These are phyloP conservation scores for Bombus waltoni DNA, from an alignment of 1,140 invertebrate genomes.

Conservation along the genomic window DNA sequence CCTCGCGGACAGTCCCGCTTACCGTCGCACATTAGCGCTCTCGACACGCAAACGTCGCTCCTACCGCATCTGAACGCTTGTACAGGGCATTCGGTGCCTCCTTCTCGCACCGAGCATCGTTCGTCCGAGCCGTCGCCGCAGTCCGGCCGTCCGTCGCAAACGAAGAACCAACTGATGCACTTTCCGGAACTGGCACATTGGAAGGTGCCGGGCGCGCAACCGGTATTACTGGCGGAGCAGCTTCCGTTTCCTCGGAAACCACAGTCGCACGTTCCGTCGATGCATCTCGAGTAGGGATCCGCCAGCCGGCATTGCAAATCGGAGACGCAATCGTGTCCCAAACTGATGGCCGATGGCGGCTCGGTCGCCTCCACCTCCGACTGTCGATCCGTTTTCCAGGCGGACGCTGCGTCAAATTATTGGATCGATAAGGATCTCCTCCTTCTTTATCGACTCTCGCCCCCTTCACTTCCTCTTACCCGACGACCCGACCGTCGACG, in stretches of 20 bases:
- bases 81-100: conserved; percentile 75
- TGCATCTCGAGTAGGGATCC: conserved; percentile 90
- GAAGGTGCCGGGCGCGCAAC: conserved; percentile 92
- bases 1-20: conserved; percentile 89
- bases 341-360: conserved; percentile 83
- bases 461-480: neutral
- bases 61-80: conserved; percentile 87
- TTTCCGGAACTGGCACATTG: conserved; percentile 91
- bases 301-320: conserved; percentile 91
- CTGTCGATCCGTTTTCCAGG: conserved; percentile 75
- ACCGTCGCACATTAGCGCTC: conserved; percentile 90
- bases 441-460: no score
- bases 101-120: conserved; percentile 83
- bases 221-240: conserved; percentile 88
- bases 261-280: conserved; percentile 92
- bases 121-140: conserved; percentile 94
- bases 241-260: conserved; percentile 80
- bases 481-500: conserved; percentile 30
- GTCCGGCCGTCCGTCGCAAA: conserved; percentile 95
- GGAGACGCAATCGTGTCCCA: conserved; percentile 89
- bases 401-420: neutral
- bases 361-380: conserved; percentile 78
- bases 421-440: neutral
- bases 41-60: conserved; percentile 86
- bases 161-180: conserved; percentile 96